Conservation (phyloP, 2,797 vertebrate genomes). For the Enteromius argenteus region DNA sequence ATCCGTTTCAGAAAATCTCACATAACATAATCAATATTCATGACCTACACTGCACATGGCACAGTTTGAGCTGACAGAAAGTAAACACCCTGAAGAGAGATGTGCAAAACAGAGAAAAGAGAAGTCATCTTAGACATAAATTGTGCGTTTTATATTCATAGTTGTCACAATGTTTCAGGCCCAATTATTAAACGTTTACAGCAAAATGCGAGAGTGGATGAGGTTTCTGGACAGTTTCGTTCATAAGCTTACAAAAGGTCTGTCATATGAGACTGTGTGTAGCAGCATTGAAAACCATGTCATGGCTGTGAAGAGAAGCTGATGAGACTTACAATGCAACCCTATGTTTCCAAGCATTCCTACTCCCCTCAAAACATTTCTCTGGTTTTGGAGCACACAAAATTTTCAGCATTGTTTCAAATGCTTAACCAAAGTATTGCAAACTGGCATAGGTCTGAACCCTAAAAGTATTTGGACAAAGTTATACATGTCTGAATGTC, state of each 20-base stretch:
- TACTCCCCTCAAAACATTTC: background rate
- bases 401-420: background rate
- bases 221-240: background rate
- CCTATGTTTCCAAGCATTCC: background rate
- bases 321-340: background rate
- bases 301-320: constrained; percentile 1
- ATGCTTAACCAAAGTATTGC: background rate
- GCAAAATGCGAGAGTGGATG: background rate
- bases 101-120: background rate
- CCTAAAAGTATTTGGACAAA: background rate
- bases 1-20: constrained; percentile 4
- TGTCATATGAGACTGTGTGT: background rate
- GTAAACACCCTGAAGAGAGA: constrained; percentile 33
- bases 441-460: too few relatives aligned
- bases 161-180: background rate
- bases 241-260: background rate
- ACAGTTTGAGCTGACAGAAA: constrained; percentile 35
- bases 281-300: background rate
- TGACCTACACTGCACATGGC: background rate
- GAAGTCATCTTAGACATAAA: constrained; percentile 17
- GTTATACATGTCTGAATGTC: background rate
- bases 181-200: background rate
- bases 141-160: constrained; percentile 2
- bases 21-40: constrained; percentile 22
- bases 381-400: background rate